phyloP scores from a whole-genome alignment of 2,888 invertebrate genomes.

The Folsomia candida region DNA sequence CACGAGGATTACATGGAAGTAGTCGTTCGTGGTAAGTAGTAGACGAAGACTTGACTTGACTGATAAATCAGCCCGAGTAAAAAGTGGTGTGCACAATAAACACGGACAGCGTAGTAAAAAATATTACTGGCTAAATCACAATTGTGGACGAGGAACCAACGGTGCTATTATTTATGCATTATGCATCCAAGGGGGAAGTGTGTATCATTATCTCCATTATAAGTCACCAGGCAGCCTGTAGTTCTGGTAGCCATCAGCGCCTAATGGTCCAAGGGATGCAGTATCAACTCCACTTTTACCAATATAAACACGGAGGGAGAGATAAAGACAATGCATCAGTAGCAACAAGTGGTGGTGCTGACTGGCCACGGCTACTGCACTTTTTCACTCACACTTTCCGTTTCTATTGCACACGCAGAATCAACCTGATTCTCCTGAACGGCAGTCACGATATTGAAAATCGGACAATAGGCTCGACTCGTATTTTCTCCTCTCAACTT shows the following conservation, averaged over 20 bases:
- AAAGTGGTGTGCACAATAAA: not conserved
- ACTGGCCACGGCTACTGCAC: not conserved
- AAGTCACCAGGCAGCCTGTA: not conserved
- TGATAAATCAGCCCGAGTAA: not conserved
- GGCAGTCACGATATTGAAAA: too few relatives aligned
- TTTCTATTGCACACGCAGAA: too few relatives aligned
- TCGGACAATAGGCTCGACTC: too few relatives aligned
- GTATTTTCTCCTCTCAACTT: too few relatives aligned
- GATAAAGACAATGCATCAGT: not conserved
- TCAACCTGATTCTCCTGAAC: too few relatives aligned
- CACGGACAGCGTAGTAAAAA: not conserved
- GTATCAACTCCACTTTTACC: not conserved
- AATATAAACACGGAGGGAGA: too few relatives aligned
- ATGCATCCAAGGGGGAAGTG: not conserved
- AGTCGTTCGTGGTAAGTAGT: too few relatives aligned
- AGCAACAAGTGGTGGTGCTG: too few relatives aligned
- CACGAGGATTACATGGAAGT: too few relatives aligned
- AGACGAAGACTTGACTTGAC: not conserved
- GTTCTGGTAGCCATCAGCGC: not conserved
- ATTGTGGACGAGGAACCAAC: not conserved
- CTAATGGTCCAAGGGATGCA: not conserved
- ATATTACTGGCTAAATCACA: not conserved
- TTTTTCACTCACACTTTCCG: not conserved
- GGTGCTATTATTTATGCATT: not conserved
- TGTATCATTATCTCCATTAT: not conserved